Conservation (phyloP, 2,888 invertebrate species). For the Acronicta psi region DNA sequence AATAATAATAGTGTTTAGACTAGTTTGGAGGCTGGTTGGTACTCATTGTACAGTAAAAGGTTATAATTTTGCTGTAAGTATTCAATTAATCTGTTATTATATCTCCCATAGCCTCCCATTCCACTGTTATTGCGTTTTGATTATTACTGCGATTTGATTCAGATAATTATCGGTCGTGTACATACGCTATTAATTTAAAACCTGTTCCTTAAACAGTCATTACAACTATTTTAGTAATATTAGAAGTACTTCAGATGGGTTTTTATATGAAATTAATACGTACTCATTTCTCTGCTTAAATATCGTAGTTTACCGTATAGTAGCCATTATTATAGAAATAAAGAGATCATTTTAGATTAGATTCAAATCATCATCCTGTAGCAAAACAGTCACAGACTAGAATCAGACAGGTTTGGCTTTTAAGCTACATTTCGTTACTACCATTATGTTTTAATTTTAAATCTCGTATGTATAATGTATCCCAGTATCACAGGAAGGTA, state of each 20-base stretch:
- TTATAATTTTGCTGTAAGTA: conserved; percentile 11
- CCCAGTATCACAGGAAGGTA: conserved; percentile 15
- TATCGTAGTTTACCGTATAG: too few species aligned
- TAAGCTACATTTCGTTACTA: background rate
- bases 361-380: too few species aligned
- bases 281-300: too few species aligned
- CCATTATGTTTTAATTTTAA: conserved; percentile 10
- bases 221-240: too few species aligned
- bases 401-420: background rate
- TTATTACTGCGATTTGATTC: too few species aligned
- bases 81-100: background rate
- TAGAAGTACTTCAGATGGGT: too few species aligned
- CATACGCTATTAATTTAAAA: background rate
- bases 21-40: background rate
- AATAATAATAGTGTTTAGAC: conserved; percentile 25
- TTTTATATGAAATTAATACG: too few species aligned
- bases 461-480: conserved; percentile 12
- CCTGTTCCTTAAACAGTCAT: too few species aligned
- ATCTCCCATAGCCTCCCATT: background rate
- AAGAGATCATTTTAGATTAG: too few species aligned
- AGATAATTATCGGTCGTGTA: background rate
- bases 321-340: too few species aligned
- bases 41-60: conserved; percentile 3
- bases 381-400: background rate
- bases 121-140: background rate